Base-by-base conservation (phyloP, 35 echinoderm and acorn worm species). In the Eucidaris tribuloides region DNA sequence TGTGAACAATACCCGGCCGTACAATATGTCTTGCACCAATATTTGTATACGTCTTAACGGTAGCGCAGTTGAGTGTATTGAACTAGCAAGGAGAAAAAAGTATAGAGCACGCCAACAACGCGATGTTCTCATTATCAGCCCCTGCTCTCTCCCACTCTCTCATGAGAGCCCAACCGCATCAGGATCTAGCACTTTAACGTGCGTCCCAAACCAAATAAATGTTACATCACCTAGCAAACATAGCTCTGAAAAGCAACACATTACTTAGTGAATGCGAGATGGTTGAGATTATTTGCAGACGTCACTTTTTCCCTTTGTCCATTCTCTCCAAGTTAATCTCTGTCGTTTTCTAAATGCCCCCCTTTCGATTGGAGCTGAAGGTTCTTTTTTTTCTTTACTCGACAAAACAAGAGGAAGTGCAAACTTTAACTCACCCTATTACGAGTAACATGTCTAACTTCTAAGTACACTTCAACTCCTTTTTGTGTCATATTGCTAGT, bases 141-240 rank as follows among this genome's bases (percentile, higher is more conserved):
- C 9, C 48, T 11, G n/a, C 48, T 9, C 48, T 52, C 48, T 52
- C 48, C 48, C 48, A 9, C 48, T n/a, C n/a, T n/a, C n/a, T 52
- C 48, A 9, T 64, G 30, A 64, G 61, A 17, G 35, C 9, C 28
- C 68, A 20, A 42, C 68, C 38, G 24, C 28, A 17, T 36, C 38
- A 20, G 68, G 35, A 74, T 41, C 68, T 44, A 18, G 68, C 68
- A 74, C 68, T 74, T 44, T 25, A 74, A 74, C 34, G 37, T n/a
- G n/a, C 68, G 41, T 35, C 37, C 24, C 68, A 74, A 40, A 74
- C 22, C 68, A 74, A 74, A 74, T 74, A 74, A 74, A 74, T 74
- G 68, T 74, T 74, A 74, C 68, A 74, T 74, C 68, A 74, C 68
- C 15, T 22, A 44, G 68, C 37, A 27, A 74, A 74, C 68, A 74